Evolutionary conservation across 2,113 vertebrate genomes (phyloP), one percentile per base, ranked within the genome.

Genomic region (Rhinoderma darwinii): DNA sequence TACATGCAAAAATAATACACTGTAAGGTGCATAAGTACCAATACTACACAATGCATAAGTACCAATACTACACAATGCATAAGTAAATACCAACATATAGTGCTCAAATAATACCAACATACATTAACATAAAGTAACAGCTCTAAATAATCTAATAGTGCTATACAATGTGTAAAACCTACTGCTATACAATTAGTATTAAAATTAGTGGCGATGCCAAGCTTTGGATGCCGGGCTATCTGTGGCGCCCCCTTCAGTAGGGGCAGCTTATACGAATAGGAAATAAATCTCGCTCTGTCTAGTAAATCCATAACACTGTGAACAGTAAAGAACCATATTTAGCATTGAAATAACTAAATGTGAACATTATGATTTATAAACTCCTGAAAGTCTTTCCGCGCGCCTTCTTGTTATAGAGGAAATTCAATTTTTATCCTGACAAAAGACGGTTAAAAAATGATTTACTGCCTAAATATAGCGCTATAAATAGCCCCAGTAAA

Each of bases 371-470:
- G 44, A 80, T 70, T 2, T 72, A 50, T 81, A 39, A 73, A 41
- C 32, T 56, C 15, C 70, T 51, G 35, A 37, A 11, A 17, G 77
- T 43, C 41, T 35, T 14, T 27, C n/a, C 20, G 27, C n/a, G 18
- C 56, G 37, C 17, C 30, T 47, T 79, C 22, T 41, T 37, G 56
- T 70, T 22, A 43, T 5, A 7, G 17, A 63, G 68, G 50, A 74
- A 74, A 82, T 87, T 75, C 32, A 74, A n/a, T 82, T 82, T 73
- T 66, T 37, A 15, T 59, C 37, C 66, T 39, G 78, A 54, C 68
- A 43, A 87, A 73, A 75, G 35, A 74, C n/a, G 41, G 78, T 87
- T 82, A 87, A 87, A 87, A 84, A 74, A 82, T 75, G 86, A 87
- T 82, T 75, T 82, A 82, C 86, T 75, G 20, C 32, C 78, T 44